phyloP scores from a whole-genome alignment of 2,888 invertebrate species.

The Clusia tigrina region DNA sequence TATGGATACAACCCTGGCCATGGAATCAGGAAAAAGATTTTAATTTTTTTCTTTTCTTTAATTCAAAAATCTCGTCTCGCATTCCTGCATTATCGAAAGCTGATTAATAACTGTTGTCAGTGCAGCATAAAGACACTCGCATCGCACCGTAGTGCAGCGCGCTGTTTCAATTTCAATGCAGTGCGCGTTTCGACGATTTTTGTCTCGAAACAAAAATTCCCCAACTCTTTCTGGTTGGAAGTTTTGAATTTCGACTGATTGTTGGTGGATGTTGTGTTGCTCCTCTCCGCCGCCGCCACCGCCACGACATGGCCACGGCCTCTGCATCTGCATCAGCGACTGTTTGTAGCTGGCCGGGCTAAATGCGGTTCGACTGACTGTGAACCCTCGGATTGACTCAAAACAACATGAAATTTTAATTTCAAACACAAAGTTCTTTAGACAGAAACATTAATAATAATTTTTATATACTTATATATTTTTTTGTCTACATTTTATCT shows the following conservation, averaged over 20 bases:
- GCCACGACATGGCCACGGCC: neutral
- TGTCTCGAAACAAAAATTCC: constrained; percentile 16
- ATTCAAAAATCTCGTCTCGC: constrained; percentile 50
- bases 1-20: too few relatives aligned
- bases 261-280: neutral
- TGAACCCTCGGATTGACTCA: constrained; percentile 44
- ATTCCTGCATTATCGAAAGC: constrained; percentile 57
- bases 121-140: constrained; percentile 37
- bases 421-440: constrained; percentile 53
- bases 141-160: neutral
- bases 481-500: too few relatives aligned
- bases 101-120: constrained; percentile 62
- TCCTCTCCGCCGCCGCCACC: neutral
- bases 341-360: too few relatives aligned
- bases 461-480: too few relatives aligned
- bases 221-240: constrained; percentile 8
- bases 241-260: constrained; percentile 12
- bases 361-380: too few relatives aligned
- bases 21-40: neutral
- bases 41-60: too few relatives aligned
- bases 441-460: constrained; percentile 56
- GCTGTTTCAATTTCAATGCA: constrained; percentile 19
- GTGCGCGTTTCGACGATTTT: neutral
- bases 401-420: constrained; percentile 50
- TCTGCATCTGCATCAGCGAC: neutral